Evolutionary conservation across 2,113 vertebrate genomes (phyloP), one percentile per base, ranked within the genome.

Genomic region (Amblyornis subalaris): DNA sequence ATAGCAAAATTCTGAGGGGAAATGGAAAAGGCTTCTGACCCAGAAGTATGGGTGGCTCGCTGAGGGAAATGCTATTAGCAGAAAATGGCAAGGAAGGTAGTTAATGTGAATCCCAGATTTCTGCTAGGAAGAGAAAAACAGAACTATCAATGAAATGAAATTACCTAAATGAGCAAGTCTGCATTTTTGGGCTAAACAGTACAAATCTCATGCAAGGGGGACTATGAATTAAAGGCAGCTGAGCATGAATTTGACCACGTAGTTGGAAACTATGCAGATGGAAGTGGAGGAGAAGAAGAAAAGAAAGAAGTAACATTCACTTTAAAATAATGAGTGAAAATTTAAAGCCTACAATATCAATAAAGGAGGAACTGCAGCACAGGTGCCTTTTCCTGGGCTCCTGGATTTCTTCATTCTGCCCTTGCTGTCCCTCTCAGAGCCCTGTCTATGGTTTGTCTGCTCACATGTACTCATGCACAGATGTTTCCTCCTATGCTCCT

Each of bases 31-130:
- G 28, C 20, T 88, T 24, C 87, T 74, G 64, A 83, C 71, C 20
- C 48, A 88, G 22, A 64, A 83, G 51, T 76, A 60, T 70, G 45
- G 48, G 35, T 88, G 74, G 70, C 51, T 93, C 53, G 58, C 29
- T 73, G 64, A 95, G 55, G 12, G 38, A 42, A 88, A 73, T 65
- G 88, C 58, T 75, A 38, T 79, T 91, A 94, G 74, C 26, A 88
- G 60, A 76, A 88, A 85, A 77, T 70, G 44, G 26, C 40, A 88
- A 58, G 45, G 33, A 91, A 62, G 35, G 35, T 51, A 62, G 47
- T 58, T 91, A 80, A 94, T 35, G 40, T 26, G 44, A 95, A 86
- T 81, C 33, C 60, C 85, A 91, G 60, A 53, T 62, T 71, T 86
- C 60, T 88, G 24, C 33, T 88, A 62, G 54, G 24, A 87, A 73